phyloP scores from a whole-genome alignment of 1,140 invertebrate species.

The Trachelipus rathkii region DNA sequence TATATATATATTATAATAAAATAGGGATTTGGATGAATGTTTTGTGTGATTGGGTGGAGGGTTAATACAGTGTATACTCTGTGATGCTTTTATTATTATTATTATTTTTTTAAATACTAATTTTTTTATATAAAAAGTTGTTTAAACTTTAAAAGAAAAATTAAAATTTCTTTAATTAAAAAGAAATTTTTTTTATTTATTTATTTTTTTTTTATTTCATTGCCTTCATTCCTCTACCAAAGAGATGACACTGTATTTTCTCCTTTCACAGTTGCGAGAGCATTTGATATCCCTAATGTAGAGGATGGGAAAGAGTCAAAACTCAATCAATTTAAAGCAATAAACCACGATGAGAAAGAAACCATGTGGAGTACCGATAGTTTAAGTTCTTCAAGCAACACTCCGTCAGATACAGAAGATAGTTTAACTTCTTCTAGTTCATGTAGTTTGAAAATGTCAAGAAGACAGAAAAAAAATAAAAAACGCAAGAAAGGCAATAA shows the following conservation, averaged over 20 bases:
- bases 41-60: neutral
- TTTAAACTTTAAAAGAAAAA: too few species aligned
- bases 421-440: neutral
- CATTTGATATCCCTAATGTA: neutral
- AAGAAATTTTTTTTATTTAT: neutral
- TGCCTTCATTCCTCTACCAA: neutral
- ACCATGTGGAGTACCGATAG: neutral
- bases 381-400: neutral
- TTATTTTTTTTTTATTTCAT: neutral
- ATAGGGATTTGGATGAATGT: too few species aligned
- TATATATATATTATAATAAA: too few species aligned
- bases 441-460: neutral
- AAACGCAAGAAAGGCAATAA: neutral
- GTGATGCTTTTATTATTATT: neutral
- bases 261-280: neutral
- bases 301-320: neutral
- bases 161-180: too few species aligned
- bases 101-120: neutral
- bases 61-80: conserved; percentile 4
- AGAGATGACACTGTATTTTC: neutral
- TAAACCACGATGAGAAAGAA: neutral
- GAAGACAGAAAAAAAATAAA: conserved; percentile 1
- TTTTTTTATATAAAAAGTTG: neutral
- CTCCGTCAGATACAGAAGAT: neutral
- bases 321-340: neutral